Percentiles rank a stretch among this genome's conserved stretches.
Evolutionary conservation across 2,797 vertebrate species (phyloP).

Genomic region (Micromesistius poutassou): DNA sequence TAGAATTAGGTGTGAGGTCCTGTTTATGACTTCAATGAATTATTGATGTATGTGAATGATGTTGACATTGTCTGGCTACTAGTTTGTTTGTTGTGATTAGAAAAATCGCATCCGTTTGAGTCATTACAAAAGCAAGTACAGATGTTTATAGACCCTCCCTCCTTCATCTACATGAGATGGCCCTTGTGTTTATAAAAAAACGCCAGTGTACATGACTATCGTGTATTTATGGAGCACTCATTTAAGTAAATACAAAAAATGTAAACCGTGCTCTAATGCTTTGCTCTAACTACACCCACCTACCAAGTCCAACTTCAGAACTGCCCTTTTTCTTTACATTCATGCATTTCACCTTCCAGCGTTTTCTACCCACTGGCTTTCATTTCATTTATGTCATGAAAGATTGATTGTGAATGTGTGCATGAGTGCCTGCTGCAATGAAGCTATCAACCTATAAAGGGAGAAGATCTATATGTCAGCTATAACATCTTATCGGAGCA

Average conservation of each 20-base stretch:
- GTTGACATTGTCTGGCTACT: not conserved
- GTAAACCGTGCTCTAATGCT: slow-evolving; percentile 34
- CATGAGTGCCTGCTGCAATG: slow-evolving; percentile 35
- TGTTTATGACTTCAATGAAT: not conserved
- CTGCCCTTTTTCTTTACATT: slow-evolving; percentile 45
- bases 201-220: slow-evolving; percentile 15
- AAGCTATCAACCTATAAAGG: slow-evolving; percentile 42
- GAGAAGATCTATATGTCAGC: slow-evolving; percentile 13
- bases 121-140: not conserved
- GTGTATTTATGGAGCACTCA: slow-evolving; percentile 44
- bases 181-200: not conserved
- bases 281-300: slow-evolving; percentile 44
- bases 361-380: slow-evolving; percentile 47
- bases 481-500: not conserved
- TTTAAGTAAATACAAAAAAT: slow-evolving; percentile 31
- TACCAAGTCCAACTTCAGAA: slow-evolving; percentile 39
- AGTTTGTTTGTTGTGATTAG: not conserved
- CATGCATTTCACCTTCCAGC: slow-evolving; percentile 44
- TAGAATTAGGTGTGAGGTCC: not conserved
- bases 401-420: slow-evolving; percentile 51
- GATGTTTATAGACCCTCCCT: not conserved
- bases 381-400: slow-evolving; percentile 54
- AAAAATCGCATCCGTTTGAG: not conserved
- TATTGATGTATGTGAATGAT: not conserved
- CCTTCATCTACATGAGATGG: not conserved